Evolutionary conservation across 2,888 invertebrate genomes (phyloP).

Genomic region (Altica lythri): DNA sequence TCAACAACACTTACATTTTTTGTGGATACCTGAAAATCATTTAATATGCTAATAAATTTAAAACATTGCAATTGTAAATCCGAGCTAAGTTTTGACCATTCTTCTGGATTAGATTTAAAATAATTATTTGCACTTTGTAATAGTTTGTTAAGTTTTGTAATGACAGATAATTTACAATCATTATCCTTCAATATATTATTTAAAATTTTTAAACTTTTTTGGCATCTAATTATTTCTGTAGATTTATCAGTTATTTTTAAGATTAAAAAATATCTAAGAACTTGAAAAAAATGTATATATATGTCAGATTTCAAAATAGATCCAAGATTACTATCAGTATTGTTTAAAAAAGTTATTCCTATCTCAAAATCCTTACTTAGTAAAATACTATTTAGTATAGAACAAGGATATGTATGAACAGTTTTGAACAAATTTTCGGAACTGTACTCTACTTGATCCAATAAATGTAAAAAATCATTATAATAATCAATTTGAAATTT

Average conservation of each 20-base stretch:
- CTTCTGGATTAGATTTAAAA: conserved; percentile 19
- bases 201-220: conserved; percentile 19
- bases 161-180: conserved; percentile 13
- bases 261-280: conserved; percentile 25
- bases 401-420: conserved; percentile 23
- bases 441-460: conserved; percentile 1
- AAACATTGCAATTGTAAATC: conserved; percentile 20
- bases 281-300: conserved; percentile 19
- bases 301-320: conserved; percentile 19
- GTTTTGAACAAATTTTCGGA: conserved; percentile 20
- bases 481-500: conserved; percentile 19
- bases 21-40: neutral
- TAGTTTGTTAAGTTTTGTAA: conserved; percentile 19
- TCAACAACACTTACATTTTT: neutral
- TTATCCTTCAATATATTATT: conserved; percentile 1
- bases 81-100: conserved; percentile 23
- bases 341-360: conserved; percentile 23
- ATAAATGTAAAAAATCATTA: conserved; percentile 14
- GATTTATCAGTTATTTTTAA: conserved; percentile 15
- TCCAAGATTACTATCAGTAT: neutral
- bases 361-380: conserved; percentile 27
- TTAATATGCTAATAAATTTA: conserved; percentile 10
- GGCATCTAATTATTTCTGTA: conserved; percentile 18
- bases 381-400: conserved; percentile 23
- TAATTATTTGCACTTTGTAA: conserved; percentile 19